Base-by-base conservation (phyloP, 2,888 invertebrate species). In the Brenthis hecate region DNA sequence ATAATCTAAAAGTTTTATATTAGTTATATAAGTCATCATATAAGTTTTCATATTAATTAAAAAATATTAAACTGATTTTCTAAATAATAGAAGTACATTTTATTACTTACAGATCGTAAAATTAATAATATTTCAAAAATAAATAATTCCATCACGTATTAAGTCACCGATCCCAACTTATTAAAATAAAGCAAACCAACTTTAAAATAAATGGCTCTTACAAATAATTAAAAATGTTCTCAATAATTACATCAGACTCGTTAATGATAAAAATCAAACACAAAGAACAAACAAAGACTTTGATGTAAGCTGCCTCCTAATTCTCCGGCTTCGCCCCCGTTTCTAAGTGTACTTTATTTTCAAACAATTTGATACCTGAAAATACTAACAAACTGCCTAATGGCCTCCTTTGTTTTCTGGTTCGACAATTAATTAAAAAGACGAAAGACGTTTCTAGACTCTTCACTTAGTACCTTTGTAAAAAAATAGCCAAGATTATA, bases 321-420 rank as follows among this genome's bases (percentile, higher is more conserved):
- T 68, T 51, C 50, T 36, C 36, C 36, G 66, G 58, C 60, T 64
- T 62, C 56, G 47, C 28, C 66, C 65, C 63, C 67, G 48, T 71
- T 71, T 69, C 48, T 47, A 69, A 19, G 36, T 43, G 60, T 65
- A 65, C 61, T 62, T 67, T 67, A 71, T 67, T 73, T 68, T 62
- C 68, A 56, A 70, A 70, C 69, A 73, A 73, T 66, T 72, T 68
- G 57, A 68, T 66, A 67, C 69, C 73, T 73, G 62, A 65, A 70
- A 68, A 70, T 65, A 58, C 51, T 63, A 64, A 65, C 56, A 56
- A 69, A 66, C 69, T 66, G 65, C 69, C 65, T 71, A 73, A 73
- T 69, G 65, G 66, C 56, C 58, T 56, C 56, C 60, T 68, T 72
- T 73, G 71, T 73, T 68, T 58, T 53, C 36, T 53, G 60, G 57